phyloP scores from a whole-genome alignment of 2,113 vertebrate genomes.

The Microtus richardsoni region DNA sequence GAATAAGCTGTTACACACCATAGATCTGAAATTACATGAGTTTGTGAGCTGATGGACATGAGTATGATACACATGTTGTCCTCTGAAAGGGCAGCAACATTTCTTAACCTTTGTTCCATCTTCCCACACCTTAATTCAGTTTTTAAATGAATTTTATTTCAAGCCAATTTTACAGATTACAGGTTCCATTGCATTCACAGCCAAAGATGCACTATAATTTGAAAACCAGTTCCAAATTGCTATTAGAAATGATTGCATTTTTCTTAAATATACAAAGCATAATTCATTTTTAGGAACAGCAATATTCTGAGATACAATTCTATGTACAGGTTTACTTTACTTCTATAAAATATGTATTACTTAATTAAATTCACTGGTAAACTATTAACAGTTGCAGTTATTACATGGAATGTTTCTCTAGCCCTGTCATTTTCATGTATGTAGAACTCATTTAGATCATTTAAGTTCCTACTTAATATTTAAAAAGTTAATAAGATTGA shows the following conservation, averaged over 20 bases:
- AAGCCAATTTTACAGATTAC: not conserved
- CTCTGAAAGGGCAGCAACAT: not conserved
- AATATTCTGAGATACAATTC: not conserved
- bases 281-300: not conserved
- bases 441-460: not conserved
- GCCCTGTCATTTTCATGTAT: not conserved
- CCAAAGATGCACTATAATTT: not conserved
- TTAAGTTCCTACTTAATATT: not conserved
- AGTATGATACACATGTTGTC: not conserved
- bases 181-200: conserved; percentile 23
- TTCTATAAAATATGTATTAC: not conserved
- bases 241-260: not conserved
- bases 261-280: not conserved
- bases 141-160: conserved; percentile 37
- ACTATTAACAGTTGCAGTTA: not conserved
- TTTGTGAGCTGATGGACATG: not conserved
- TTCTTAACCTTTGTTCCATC: not conserved
- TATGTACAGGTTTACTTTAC: not conserved
- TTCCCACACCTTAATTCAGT: not conserved
- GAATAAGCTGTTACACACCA: too few species aligned
- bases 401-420: not conserved
- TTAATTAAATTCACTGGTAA: not conserved
- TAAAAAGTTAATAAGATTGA: not conserved
- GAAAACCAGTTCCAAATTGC: not conserved
- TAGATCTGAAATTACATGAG: not conserved